phyloP scores from a whole-genome alignment of 2,888 invertebrate species.

The Villa cingulata region DNA sequence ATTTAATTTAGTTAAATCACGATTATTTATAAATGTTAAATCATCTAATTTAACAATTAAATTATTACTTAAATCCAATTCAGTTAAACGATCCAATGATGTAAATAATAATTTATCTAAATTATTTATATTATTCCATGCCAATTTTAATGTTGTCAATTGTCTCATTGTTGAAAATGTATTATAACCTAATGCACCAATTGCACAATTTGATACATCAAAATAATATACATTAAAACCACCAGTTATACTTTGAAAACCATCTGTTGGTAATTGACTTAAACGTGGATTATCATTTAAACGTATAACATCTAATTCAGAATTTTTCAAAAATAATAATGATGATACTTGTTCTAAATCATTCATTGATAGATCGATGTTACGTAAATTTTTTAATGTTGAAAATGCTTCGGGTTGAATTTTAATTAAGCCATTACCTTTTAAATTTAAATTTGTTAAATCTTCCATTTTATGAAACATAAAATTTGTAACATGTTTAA shows the following conservation, averaged over 20 bases:
- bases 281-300: conserved; percentile 57
- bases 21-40: conserved; percentile 52
- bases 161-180: conserved; percentile 60
- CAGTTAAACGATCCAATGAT: conserved; percentile 44
- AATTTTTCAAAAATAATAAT: conserved; percentile 54
- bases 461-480: conserved; percentile 50
- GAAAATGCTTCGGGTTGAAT: conserved; percentile 57
- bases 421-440: conserved; percentile 52
- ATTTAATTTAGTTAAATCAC: conserved; percentile 46
- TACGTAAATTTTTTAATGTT: conserved; percentile 49
- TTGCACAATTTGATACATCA: conserved; percentile 60
- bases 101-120: conserved; percentile 43
- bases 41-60: conserved; percentile 45
- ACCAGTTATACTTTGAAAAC: conserved; percentile 48
- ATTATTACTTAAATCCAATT: conserved; percentile 61
- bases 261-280: conserved; percentile 49
- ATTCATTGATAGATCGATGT: conserved; percentile 62
- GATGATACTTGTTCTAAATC: conserved; percentile 51
- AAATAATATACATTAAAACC: conserved; percentile 52
- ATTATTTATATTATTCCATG: conserved; percentile 50
- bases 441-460: conserved; percentile 52
- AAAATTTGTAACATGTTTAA: conserved; percentile 48
- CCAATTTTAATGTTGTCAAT: conserved; percentile 49
- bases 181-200: conserved; percentile 46
- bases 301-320: conserved; percentile 52